Evolutionary conservation across 2,888 invertebrate genomes (phyloP), one percentile per base, ranked within the genome.

Genomic region (Tipula unca): DNA sequence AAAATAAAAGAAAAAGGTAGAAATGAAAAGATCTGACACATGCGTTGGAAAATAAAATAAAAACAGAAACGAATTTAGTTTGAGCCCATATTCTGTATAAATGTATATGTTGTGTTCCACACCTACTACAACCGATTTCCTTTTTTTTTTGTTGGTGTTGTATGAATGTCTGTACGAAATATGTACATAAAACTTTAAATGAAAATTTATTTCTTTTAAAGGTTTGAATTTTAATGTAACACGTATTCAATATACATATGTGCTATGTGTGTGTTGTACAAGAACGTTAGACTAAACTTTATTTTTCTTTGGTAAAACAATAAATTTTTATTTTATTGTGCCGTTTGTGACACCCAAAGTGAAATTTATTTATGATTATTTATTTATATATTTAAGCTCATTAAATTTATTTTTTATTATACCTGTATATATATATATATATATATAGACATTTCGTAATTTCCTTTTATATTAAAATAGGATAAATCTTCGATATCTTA

Each of bases 331-430:
- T 69, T 69, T 69, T 69, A 69, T 69, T 20, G 69, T 69, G 25
- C 69, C 69, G 69, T 69, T 69, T 69, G 69, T 69, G 69, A 69
- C 69, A 69, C 69, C 69, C 69, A 69, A 69, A 54, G 48, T 54
- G 48, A 54, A 54, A 25, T 69, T 69, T 69, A 69, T 69, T 69
- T 69, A 69, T 25, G 69, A 69, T 69, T 69, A 69, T 69, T 69
- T 69, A 69, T 69, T 69, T 69, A 25, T n/a, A n/a, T 69, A 20
- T 69, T 69, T 69, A 69, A 69, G 69, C 69, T 69, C 69, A 69
- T 69, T 69, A 69, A 10, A 25, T 69, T 10, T 69, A 25, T 69
- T 48, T 48, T 48, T 6, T 39, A 3, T 48, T 48, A 48, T n/a
- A 42, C n/a, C 2, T 48, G 13, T 39, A 39, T 39, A 39, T 35